Conservation (phyloP, 2,797 vertebrate species). For the Pelodytes ibericus region DNA sequence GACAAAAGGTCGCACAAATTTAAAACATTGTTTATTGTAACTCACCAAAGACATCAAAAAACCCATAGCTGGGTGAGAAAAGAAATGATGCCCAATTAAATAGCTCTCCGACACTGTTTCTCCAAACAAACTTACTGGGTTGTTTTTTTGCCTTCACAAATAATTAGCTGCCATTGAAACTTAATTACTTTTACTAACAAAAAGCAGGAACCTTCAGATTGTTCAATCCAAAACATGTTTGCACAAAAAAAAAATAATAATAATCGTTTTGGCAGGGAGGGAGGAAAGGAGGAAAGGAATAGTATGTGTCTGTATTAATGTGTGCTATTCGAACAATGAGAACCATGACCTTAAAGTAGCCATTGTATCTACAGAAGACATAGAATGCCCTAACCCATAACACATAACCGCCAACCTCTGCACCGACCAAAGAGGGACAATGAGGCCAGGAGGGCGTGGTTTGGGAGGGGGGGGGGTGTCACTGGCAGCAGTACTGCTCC, state of each 20-base stretch:
- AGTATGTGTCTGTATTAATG: not conserved
- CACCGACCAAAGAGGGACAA: no score
- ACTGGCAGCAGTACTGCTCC: no score
- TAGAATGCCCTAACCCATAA: no score
- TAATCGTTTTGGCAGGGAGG: not conserved
- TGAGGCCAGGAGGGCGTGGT: no score
- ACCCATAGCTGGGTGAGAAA: not conserved
- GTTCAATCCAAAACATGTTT: conserved; percentile 45
- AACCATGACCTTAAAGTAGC: no score
- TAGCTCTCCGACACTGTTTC: not conserved
- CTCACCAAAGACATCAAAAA: not conserved
- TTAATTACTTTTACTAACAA: conserved; percentile 50
- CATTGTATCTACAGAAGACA: no score
- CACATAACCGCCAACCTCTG: no score
- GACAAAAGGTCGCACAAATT: conserved; percentile 5
- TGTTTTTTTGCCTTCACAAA: conserved; percentile 41
- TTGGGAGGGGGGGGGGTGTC: no score
- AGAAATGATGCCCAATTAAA: conserved; percentile 46
- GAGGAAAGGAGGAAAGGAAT: not conserved
- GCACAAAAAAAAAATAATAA: conserved; percentile 9
- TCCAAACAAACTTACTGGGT: conserved; percentile 30
- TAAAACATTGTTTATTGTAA: not conserved
- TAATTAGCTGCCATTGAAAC: conserved; percentile 54
- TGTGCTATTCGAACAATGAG: not conserved
- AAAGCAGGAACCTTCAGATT: conserved; percentile 38